phyloP scores from a whole-genome alignment of 2,113 vertebrate genomes.

The Actenoides lindsayi region DNA sequence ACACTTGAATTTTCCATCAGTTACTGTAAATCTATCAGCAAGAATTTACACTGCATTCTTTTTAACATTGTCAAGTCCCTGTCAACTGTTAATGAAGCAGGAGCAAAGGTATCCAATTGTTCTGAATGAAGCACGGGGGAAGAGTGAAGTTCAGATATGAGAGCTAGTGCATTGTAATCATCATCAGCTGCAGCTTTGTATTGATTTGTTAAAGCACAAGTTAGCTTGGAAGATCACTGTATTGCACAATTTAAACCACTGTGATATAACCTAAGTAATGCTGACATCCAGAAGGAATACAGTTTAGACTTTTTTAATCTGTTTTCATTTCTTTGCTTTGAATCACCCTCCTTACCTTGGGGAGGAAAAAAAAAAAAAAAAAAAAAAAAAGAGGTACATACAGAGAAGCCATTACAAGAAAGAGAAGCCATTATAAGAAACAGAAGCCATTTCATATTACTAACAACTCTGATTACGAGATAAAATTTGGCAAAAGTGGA shows the following conservation, averaged over 20 bases:
- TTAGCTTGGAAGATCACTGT: neutral
- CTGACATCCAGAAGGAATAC: neutral
- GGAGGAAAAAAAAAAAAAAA: neutral
- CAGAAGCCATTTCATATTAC: constrained; percentile 18
- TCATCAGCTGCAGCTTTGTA: neutral
- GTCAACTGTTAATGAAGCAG: neutral
- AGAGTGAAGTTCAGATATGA: neutral
- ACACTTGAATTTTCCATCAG: neutral
- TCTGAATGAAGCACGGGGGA: neutral
- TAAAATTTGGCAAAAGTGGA: neutral
- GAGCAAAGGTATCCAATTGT: neutral
- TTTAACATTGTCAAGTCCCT: neutral
- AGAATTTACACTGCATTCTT: neutral
- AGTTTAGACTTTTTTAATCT: neutral
- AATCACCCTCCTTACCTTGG: neutral
- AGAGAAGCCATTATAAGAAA: constrained; percentile 36
- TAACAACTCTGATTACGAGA: constrained; percentile 3
- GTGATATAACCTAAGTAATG: neutral
- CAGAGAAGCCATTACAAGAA: constrained; percentile 4
- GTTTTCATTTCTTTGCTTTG: constrained; percentile 18
- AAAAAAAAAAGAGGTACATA: neutral
- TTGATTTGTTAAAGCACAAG: neutral
- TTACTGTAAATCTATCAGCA: neutral
- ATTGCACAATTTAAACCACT: neutral
- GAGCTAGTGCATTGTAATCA: neutral